Percentiles rank a stretch among this genome's conserved stretches.
Evolutionary conservation across 2,888 invertebrate species (phyloP).

Genomic region (Eudemis profundana): DNA sequence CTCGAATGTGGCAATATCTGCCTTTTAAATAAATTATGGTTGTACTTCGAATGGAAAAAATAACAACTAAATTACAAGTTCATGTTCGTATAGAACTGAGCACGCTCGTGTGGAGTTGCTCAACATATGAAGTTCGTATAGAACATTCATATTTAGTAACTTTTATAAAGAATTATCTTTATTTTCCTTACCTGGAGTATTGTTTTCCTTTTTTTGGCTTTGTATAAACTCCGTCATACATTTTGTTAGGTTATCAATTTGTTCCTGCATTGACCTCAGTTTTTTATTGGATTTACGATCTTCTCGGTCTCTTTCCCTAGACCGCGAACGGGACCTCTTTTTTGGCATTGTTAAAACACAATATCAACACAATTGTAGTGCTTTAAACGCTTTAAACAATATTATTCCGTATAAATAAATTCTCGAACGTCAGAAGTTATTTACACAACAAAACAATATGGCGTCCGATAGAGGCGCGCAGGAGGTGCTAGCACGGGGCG

Average conservation of each 20-base stretch:
- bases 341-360: slow-evolving; percentile 7
- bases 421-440: not conserved
- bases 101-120: slow-evolving; percentile 10
- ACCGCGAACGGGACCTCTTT: slow-evolving; percentile 4
- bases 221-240: slow-evolving; percentile 11
- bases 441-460: slow-evolving; percentile 5
- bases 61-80: too few relatives aligned
- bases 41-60: slow-evolving; percentile 3
- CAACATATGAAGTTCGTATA: slow-evolving; percentile 4
- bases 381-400: not conserved
- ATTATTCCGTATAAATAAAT: too few relatives aligned
- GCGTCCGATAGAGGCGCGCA: not conserved
- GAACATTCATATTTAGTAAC: slow-evolving; percentile 12
- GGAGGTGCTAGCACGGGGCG: not conserved
- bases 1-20: not conserved
- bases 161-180: too few relatives aligned
- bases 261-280: slow-evolving; percentile 3
- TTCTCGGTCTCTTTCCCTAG: not conserved
- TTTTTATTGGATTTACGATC: slow-evolving; percentile 9
- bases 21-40: not conserved
- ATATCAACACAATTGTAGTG: not conserved
- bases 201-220: slow-evolving; percentile 7
- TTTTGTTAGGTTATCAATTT: slow-evolving; percentile 9
- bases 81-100: too few relatives aligned
- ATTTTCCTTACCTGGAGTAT: too few relatives aligned